Evolutionary conservation across 2,797 vertebrate species (phyloP).

Genomic region (Parambassis ranga): DNA sequence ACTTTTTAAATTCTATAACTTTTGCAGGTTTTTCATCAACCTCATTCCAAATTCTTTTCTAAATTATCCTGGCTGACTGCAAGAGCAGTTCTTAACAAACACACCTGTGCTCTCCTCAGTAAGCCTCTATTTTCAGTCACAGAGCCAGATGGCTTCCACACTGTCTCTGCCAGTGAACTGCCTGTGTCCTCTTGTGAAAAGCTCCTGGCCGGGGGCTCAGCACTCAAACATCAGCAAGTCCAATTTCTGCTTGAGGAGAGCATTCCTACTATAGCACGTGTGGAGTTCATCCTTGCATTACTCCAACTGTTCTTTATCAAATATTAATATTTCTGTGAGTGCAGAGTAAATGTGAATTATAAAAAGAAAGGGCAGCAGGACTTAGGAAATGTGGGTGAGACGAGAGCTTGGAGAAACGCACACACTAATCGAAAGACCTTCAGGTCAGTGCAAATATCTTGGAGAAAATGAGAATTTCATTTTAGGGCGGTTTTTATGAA

Average conservation of each 20-base stretch:
- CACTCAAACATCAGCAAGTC: slow-evolving; percentile 36
- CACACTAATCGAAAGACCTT: slow-evolving; percentile 72
- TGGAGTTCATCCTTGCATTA: slow-evolving; percentile 54
- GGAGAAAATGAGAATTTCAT: slow-evolving; percentile 69
- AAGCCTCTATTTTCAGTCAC: slow-evolving; percentile 15
- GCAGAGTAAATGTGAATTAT: slow-evolving; percentile 75
- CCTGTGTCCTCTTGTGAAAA: slow-evolving; percentile 13
- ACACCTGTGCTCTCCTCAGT: slow-evolving; percentile 1
- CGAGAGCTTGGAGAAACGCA: slow-evolving; percentile 49
- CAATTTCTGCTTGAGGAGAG: slow-evolving; percentile 44
- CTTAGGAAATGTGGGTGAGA: slow-evolving; percentile 39
- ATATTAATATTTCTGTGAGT: slow-evolving; percentile 84
- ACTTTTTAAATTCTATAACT: background rate
- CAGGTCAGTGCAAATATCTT: slow-evolving; percentile 73
- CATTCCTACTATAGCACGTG: slow-evolving; percentile 45
- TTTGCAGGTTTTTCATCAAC: background rate
- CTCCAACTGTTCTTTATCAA: slow-evolving; percentile 71
- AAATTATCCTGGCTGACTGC: background rate
- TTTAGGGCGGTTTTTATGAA: slow-evolving; percentile 52
- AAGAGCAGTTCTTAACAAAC: background rate
- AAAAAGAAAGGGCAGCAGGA: slow-evolving; percentile 68
- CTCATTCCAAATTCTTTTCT: background rate
- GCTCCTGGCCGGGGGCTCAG: slow-evolving; percentile 7
- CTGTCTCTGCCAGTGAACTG: slow-evolving; percentile 1
- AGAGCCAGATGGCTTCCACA: slow-evolving; percentile 21